Evolutionary conservation across 2,113 vertebrate genomes (phyloP), one percentile per base, ranked within the genome.

Genomic region (Morone chrysops): DNA sequence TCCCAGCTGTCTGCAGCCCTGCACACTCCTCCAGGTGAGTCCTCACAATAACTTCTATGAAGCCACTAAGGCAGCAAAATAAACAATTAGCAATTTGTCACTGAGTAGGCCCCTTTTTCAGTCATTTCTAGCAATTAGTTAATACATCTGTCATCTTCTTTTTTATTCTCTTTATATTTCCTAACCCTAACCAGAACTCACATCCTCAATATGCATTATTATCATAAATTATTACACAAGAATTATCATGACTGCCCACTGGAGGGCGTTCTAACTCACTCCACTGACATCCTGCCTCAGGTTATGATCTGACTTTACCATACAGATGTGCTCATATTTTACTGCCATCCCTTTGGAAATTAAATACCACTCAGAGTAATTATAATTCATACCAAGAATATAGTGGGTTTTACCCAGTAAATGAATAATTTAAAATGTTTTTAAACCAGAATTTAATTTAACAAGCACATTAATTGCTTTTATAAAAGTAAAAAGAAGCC

Each of bases 1-100:
- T 94, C 73, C 93, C 92, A 61, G 53, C 31, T 54, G 78, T 90
- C 81, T 85, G 88, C 11, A 61, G 81, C 85, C 90, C 94, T 87
- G 85, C 93, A 72, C 62, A 16, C 86, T 88, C 92, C 83, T 82
- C 90, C 87, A 74, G 93, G 94, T 97, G 93, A 93, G 94, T 94
- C 57, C 40, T 22, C 25, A 50, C 41, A 54, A 1, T 45, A 6
- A 41, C 20, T 68, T 63, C 36, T 38, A 38, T 13, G 20, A 70
- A 22, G n/a, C 18, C 10, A 40, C 8, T 47, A 12, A 47, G 13
- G 45, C 4, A 47, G 11, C 45, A 4, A 47, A 47, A 47, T 47
- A 47, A 13, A 47, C 9, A 10, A 47, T 47, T 14, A 47, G 11
- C 45, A 47, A 13, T 47, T 13, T 47, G 45, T 47, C 45, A 47